Evolutionary conservation across 2,113 vertebrate species (phyloP).

Genomic region (Saimiri boliviensis): DNA sequence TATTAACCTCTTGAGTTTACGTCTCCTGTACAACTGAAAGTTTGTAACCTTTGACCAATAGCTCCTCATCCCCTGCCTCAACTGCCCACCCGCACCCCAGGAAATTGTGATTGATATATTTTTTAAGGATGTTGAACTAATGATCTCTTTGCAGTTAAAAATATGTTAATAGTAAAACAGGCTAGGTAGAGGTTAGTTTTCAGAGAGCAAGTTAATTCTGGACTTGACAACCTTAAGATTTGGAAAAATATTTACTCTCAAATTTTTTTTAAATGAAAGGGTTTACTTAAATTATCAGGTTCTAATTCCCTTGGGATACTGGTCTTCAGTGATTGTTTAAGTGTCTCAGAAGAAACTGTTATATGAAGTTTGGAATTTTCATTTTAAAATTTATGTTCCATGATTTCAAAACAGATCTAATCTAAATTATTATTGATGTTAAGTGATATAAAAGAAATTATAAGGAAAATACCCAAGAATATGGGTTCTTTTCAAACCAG

Average conservation of each 20-base stretch:
- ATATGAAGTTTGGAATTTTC: background rate
- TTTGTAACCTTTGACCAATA: background rate
- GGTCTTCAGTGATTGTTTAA: background rate
- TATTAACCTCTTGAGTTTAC: background rate
- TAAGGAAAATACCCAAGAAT: background rate
- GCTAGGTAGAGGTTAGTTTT: background rate
- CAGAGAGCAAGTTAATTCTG: background rate
- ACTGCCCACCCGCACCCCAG: accelerated
- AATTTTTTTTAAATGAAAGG: background rate
- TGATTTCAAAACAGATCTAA: background rate
- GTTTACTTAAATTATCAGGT: background rate
- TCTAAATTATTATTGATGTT: background rate
- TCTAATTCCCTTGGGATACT: background rate
- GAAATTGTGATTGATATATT: background rate
- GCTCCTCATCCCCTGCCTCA: background rate
- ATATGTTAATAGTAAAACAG: background rate
- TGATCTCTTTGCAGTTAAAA: background rate
- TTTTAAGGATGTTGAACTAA: background rate
- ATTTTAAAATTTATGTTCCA: slow-evolving; percentile 32
- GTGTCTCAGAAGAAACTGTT: background rate
- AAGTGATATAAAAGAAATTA: slow-evolving; percentile 28
- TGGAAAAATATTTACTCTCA: slow-evolving; percentile 19
- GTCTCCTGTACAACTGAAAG: background rate
- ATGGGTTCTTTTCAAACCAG: background rate
- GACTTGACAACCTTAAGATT: background rate